phyloP scores from a whole-genome alignment of 2,888 invertebrate genomes.

The Drosophila histrio region DNA sequence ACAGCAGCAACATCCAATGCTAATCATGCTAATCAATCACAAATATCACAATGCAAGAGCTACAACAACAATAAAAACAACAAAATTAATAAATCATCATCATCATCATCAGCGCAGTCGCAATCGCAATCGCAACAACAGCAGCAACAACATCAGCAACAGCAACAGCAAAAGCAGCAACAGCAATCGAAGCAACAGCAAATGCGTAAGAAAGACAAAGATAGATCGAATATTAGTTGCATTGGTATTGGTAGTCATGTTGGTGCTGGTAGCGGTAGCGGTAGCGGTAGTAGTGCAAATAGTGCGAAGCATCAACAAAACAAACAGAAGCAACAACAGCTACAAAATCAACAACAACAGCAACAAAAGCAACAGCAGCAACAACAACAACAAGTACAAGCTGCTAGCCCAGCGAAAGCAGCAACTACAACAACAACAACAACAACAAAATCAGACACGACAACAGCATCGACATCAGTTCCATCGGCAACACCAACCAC shows the following conservation, averaged over 20 bases:
- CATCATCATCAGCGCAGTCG: conserved; percentile 51
- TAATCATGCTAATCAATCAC: conserved; percentile 80
- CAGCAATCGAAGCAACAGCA: conserved; percentile 62
- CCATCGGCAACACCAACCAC: conserved; percentile 34
- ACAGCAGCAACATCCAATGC: conserved; percentile 52
- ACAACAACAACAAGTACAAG: conserved; percentile 46
- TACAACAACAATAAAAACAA: conserved; percentile 39
- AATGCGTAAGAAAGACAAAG: conserved; percentile 83
- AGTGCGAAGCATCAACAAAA: conserved; percentile 76
- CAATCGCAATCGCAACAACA: conserved; percentile 50
- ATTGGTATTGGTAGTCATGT: conserved; percentile 65
- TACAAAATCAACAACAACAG: conserved; percentile 55
- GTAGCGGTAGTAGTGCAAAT: conserved; percentile 62
- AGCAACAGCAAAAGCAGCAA: conserved; percentile 48
- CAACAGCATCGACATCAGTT: conserved; percentile 33
- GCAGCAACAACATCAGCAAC: conserved; percentile 57
- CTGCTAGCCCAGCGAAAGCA: conserved; percentile 24
- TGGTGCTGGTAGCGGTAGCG: conserved; percentile 60
- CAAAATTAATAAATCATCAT: conserved; percentile 72
- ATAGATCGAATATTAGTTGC: conserved; percentile 79
- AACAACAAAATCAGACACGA: conserved; percentile 34
- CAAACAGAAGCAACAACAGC: conserved; percentile 77
- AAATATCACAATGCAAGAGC: conserved; percentile 75
- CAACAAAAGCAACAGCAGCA: conserved; percentile 25
- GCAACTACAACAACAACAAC: conserved; percentile 39